Conservation (phyloP, 1,140 invertebrate species). For the Bombus superbus region DNA sequence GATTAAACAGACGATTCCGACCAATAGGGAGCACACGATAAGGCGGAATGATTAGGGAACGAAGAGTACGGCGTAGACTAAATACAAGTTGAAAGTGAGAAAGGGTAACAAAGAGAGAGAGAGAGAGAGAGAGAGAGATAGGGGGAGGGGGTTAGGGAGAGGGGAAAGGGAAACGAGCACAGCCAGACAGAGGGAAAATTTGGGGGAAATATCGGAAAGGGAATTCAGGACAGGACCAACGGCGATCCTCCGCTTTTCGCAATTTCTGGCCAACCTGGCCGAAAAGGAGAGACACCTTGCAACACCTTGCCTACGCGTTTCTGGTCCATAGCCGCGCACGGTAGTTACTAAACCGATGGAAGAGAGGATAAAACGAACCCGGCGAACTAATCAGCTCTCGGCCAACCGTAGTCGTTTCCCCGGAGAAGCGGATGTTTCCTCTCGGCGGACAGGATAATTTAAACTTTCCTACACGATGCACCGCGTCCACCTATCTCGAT, state of each 20-base stretch:
- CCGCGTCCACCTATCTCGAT: constrained; percentile 53
- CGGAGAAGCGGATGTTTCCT: constrained; percentile 64
- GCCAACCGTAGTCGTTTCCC: constrained; percentile 74
- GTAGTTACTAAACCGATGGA: constrained; percentile 55
- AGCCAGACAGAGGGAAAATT: not conserved
- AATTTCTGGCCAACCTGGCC: constrained; percentile 41
- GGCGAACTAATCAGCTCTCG: constrained; percentile 80
- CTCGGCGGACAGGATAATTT: constrained; percentile 79
- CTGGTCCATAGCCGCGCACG: not conserved
- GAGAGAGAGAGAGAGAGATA: not conserved
- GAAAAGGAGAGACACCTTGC: constrained; percentile 23
- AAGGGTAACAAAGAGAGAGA: not conserved
- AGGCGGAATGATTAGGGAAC: not conserved
- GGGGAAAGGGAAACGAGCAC: not conserved
- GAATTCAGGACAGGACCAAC: not conserved
- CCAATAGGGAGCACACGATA: constrained; percentile 1
- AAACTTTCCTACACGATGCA: constrained; percentile 73
- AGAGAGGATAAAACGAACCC: constrained; percentile 70
- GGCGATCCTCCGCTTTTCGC: not conserved
- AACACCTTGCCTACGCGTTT: constrained; percentile 46
- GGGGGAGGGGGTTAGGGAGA: not conserved
- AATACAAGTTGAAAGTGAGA: not conserved
- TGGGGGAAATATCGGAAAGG: not conserved
- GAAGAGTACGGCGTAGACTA: not conserved
- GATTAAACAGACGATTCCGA: constrained; percentile 53